Conservation (phyloP, 2,797 vertebrate species). For the Sebastes diaconus region DNA sequence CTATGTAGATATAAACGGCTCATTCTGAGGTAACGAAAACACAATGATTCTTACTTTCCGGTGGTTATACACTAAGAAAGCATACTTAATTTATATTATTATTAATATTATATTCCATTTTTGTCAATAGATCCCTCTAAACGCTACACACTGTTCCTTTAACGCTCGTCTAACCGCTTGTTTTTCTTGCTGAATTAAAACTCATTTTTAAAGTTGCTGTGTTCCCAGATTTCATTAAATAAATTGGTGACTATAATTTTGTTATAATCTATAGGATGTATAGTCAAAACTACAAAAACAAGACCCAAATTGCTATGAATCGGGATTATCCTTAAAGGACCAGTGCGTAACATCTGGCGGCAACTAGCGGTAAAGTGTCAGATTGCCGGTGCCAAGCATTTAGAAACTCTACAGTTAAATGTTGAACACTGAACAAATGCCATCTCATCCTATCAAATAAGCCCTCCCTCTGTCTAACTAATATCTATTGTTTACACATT, state of each 20-base stretch:
- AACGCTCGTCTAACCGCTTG: not conserved
- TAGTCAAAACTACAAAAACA: not conserved
- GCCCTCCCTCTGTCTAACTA: not conserved
- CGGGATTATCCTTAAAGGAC: not conserved
- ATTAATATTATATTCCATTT: too few species aligned
- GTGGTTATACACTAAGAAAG: too few species aligned
- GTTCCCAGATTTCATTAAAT: rapidly evolving
- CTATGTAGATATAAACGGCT: too few species aligned
- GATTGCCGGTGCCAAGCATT: too few species aligned
- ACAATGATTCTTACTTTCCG: too few species aligned
- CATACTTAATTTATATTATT: too few species aligned
- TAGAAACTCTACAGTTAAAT: too few species aligned
- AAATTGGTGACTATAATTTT: not conserved
- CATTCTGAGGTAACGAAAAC: rapidly evolving
- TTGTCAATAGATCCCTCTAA: too few species aligned
- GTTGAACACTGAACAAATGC: not conserved
- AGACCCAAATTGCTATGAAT: not conserved
- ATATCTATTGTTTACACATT: not conserved
- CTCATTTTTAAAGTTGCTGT: not conserved
- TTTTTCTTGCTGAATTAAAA: not conserved
- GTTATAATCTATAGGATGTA: not conserved
- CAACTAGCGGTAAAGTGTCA: rapidly evolving
- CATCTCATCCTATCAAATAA: not conserved
- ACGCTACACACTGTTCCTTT: too few species aligned
- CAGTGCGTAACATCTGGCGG: too few species aligned